phyloP scores from a whole-genome alignment of 2,113 vertebrate genomes.

The Saguinus midas region DNA sequence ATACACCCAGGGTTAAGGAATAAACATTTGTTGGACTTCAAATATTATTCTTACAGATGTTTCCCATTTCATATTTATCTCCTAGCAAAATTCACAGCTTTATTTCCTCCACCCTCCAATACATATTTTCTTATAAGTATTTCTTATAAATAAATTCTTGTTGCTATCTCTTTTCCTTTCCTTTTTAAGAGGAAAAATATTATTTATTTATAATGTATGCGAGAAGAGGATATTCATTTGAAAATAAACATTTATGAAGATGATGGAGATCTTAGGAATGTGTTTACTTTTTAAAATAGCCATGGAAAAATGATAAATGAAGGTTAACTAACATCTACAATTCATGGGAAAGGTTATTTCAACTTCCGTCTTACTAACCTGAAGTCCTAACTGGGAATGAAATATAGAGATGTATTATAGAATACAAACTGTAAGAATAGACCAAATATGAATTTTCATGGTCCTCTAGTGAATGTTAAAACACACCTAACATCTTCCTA shows the following conservation, averaged over 20 bases:
- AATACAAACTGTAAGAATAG: not conserved
- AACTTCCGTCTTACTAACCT: not conserved
- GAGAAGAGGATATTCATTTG: not conserved
- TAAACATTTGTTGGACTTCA: not conserved
- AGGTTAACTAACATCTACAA: not conserved
- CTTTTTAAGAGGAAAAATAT: conserved; percentile 32
- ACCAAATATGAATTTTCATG: not conserved
- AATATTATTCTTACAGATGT: not conserved
- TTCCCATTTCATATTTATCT: conserved; percentile 21
- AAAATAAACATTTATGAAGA: not conserved
- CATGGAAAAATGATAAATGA: not conserved
- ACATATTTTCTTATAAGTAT: not conserved
- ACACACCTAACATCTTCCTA: not conserved
- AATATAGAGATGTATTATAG: not conserved
- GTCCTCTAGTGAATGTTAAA: not conserved
- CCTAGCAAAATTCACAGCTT: conserved; percentile 16
- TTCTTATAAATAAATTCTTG: not conserved
- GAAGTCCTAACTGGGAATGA: not conserved
- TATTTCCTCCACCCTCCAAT: not conserved
- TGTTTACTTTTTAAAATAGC: not conserved
- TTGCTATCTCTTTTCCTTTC: not conserved
- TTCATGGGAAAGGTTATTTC: not conserved
- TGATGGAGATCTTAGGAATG: not conserved
- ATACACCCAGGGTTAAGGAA: not conserved
- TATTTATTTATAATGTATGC: not conserved